A percentile compares a stretch with the other conserved stretches of the same genome.
Conservation (phyloP, 2,888 invertebrate species). For the Eupithecia subfuscata region DNA sequence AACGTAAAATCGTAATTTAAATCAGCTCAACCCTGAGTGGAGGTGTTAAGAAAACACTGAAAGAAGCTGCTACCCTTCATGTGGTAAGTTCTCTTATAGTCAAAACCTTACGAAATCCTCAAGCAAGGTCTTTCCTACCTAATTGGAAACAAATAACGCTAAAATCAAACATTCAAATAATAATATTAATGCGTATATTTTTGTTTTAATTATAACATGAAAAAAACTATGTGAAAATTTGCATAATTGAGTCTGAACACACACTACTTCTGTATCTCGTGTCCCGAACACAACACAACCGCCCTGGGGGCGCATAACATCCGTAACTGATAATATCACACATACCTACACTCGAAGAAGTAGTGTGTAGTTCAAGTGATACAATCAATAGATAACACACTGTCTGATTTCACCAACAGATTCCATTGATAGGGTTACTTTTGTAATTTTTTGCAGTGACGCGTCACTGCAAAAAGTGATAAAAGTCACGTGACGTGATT, state of each 20-base stretch:
- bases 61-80: neutral
- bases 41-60: neutral
- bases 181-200: slow-evolving; percentile 80
- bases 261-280: slow-evolving; percentile 63
- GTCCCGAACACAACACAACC: slow-evolving; percentile 64
- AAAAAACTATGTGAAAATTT: slow-evolving; percentile 78
- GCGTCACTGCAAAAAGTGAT: no score
- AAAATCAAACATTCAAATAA: slow-evolving; percentile 56
- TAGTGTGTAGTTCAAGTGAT: slow-evolving; percentile 51
- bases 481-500: no score
- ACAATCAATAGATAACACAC: slow-evolving; percentile 39
- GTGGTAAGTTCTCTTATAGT: neutral
- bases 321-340: slow-evolving; percentile 53
- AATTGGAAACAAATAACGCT: neutral
- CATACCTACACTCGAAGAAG: slow-evolving; percentile 63
- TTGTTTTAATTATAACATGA: slow-evolving; percentile 80
- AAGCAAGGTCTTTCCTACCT: neutral
- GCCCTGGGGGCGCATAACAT: slow-evolving; percentile 66
- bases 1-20: no score
- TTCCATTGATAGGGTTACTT: slow-evolving; percentile 5
- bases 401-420: slow-evolving; percentile 23
- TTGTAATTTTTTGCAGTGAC: neutral
- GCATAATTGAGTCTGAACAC: slow-evolving; percentile 71
- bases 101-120: no score
- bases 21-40: no score